Base-by-base conservation (phyloP, 2,888 invertebrate genomes). In the Bombyx huttoni region DNA sequence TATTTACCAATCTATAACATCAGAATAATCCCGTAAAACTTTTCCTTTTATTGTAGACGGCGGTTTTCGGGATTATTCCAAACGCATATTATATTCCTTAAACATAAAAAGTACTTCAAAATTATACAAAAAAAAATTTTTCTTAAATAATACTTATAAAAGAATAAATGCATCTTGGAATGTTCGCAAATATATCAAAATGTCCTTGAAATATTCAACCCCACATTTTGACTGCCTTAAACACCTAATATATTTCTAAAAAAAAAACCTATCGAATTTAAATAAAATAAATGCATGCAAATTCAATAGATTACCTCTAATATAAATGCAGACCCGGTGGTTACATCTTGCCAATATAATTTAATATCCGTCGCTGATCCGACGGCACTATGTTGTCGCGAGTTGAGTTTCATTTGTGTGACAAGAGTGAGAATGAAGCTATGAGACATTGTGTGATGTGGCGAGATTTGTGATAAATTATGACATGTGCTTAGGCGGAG, bases 401-500 rank as follows among this genome's bases (percentile, higher is more conserved):
- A 12, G 53, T 55, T 60, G 54, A 58, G 55, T 54, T 56, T 83
- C 82, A 70, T 74, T 76, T 72, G 76, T 82, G 84, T 84, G 84
- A 84, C 84, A 82, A 75, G 63, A 61, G 61, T 66, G 65, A 63
- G 64, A 64, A 57, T 59, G 64, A 65, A 64, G 58, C 58, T 61
- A 58, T 61, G 62, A 58, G 64, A 64, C 64, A 54, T 56, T 53
- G 52, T 61, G 53, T 48, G 56, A 46, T 56, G 54, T 53, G 56
- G 58, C 55, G 55, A 58, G 54, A 58, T 62, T 55, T 58, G 57
- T 63, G 59, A 55, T 52, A 55, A 54, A 61, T 75, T 85, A 87
- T 64, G 86, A 81, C 89, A 95, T 91, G 81, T 93, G 94, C 80
- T 96, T 96, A 66, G 94, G 92, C 12, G 96, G 96, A 61, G 93